These are phyloP conservation scores for Callorhinus ursinus DNA, from an alignment of 2,113 vertebrate species.

Conservation along the genomic window DNA sequence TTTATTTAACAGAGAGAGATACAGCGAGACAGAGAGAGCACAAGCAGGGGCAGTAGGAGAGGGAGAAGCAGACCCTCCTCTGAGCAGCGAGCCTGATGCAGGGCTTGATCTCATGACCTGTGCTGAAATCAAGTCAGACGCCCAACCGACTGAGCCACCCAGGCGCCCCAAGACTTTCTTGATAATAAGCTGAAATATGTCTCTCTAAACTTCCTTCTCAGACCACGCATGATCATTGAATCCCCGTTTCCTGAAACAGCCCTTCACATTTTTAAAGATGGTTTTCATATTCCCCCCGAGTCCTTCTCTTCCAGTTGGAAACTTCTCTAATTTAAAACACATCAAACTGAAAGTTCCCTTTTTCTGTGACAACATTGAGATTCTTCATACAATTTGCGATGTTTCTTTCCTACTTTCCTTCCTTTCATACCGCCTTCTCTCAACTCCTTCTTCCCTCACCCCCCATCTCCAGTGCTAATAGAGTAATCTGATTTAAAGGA, in stretches of 20 bases:
- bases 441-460: too few species aligned
- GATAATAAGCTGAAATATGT: neutral
- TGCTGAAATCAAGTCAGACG: neutral
- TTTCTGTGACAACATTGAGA: neutral
- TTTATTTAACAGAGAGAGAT: neutral
- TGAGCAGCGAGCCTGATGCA: neutral
- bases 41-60: neutral
- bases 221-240: neutral
- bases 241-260: neutral
- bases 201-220: neutral
- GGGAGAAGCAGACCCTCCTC: neutral
- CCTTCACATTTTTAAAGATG: neutral
- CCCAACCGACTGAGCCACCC: neutral
- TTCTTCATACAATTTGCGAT: neutral
- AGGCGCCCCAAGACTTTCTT: neutral
- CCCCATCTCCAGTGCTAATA: neutral
- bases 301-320: neutral
- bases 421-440: neutral
- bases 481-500: neutral
- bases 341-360: neutral
- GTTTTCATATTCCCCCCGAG: neutral
- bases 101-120: neutral
- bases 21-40: too few species aligned
- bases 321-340: conserved; percentile 5
- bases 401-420: neutral